A percentile compares a stretch with the other conserved stretches of the same genome.
phyloP scores from a whole-genome alignment of 2,888 invertebrate species.

The Polyommatus iphigenia region DNA sequence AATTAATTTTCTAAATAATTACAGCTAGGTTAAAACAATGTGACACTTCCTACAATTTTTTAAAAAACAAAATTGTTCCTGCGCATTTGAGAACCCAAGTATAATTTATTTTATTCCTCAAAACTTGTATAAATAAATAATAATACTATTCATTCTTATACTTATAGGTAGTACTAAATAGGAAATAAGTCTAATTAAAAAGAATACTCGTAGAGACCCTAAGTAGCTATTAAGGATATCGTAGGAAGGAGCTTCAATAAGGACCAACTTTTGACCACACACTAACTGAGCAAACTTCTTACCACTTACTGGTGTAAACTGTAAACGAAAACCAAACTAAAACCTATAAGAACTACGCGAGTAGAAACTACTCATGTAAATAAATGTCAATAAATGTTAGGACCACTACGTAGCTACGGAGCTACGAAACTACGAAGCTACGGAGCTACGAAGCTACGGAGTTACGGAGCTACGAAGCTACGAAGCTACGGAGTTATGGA shows the following conservation, averaged over 20 bases:
- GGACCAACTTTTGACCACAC: not conserved
- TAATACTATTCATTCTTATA: not conserved
- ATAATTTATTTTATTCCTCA: not conserved
- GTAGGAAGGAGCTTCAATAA: constrained; percentile 1
- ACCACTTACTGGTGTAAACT: not conserved
- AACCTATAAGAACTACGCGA: too few relatives aligned
- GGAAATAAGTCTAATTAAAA: not conserved
- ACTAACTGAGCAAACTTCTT: not conserved
- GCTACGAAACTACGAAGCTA: too few relatives aligned
- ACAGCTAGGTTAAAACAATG: not conserved
- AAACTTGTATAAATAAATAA: not conserved
- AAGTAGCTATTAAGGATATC: not conserved
- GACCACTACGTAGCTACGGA: too few relatives aligned
- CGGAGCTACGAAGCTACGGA: too few relatives aligned
- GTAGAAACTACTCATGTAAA: too few relatives aligned
- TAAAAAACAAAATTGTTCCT: not conserved
- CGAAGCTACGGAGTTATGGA: too few relatives aligned
- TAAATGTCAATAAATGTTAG: too few relatives aligned
- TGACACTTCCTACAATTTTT: not conserved
- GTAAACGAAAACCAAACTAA: not conserved
- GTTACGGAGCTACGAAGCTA: too few relatives aligned
- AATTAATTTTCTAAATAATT: not conserved
- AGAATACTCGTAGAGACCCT: not conserved
- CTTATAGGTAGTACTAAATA: not conserved
- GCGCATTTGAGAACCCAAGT: not conserved